Conservation (phyloP, 1,140 invertebrate genomes). For the Centruroides vittatus region DNA sequence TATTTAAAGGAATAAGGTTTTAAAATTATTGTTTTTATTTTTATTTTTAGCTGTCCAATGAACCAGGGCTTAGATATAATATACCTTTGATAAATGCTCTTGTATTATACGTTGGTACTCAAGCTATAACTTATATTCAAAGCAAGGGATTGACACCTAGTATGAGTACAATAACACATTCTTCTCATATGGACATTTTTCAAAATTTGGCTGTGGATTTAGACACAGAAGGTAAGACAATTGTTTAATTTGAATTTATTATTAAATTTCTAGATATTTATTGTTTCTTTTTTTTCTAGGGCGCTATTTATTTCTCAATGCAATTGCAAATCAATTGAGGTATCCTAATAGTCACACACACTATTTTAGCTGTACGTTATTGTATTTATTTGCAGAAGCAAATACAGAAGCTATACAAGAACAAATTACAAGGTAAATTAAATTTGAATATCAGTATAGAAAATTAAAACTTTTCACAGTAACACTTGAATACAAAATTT, state of each 20-base stretch:
- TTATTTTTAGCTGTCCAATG: conserved; percentile 43
- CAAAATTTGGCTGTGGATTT: conserved; percentile 95
- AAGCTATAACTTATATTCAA: conserved; percentile 68
- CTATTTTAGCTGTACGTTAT: conserved; percentile 93
- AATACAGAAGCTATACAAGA: conserved; percentile 92
- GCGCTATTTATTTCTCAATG: conserved; percentile 90
- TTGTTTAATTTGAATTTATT: conserved; percentile 3
- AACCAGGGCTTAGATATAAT: conserved; percentile 84
- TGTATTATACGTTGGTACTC: conserved; percentile 91
- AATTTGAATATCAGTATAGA: no score
- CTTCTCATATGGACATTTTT: conserved; percentile 98
- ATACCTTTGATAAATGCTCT: conserved; percentile 92
- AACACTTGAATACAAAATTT: no score
- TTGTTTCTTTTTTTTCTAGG: conserved; percentile 31
- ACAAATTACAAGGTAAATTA: conserved; percentile 45
- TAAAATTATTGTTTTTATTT: background rate
- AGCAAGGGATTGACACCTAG: conserved; percentile 77
- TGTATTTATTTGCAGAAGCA: conserved; percentile 96
- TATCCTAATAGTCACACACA: conserved; percentile 99
- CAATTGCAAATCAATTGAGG: conserved; percentile 93
- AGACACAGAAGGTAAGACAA: conserved; percentile 70
- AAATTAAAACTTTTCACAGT: no score
- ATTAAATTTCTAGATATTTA: conserved; percentile 4
- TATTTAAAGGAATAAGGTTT: background rate
- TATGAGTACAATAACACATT: conserved; percentile 91